phyloP scores from a whole-genome alignment of 2,113 vertebrate species.

The Megaceryle maxima region DNA sequence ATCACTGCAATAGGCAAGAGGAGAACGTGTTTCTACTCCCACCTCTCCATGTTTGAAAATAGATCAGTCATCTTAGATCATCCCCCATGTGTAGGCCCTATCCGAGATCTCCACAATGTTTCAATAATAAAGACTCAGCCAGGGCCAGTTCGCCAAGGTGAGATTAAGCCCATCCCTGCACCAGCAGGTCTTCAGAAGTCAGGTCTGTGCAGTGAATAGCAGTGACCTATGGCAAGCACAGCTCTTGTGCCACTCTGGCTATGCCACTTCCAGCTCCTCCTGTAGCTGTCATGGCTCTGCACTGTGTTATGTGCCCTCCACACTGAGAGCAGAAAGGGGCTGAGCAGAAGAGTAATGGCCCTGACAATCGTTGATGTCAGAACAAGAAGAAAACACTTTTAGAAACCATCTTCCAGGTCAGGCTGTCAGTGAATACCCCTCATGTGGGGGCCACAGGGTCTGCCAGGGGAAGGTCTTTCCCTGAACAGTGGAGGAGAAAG shows the following conservation, averaged over 20 bases:
- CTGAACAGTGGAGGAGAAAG: background rate
- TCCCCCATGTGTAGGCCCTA: background rate
- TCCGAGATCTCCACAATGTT: background rate
- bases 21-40: conserved; percentile 51
- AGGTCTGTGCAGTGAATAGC: background rate
- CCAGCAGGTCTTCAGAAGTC: background rate
- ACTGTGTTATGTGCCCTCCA: accelerated
- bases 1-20: conserved; percentile 22
- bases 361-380: background rate
- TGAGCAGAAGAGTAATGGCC: background rate
- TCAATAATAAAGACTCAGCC: background rate
- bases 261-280: background rate
- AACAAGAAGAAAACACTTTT: background rate
- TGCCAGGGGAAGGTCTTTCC: background rate
- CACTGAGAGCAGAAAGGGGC: background rate
- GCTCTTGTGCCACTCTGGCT: background rate
- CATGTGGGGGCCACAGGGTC: background rate
- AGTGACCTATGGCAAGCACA: background rate
- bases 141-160: background rate
- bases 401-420: background rate
- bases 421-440: background rate
- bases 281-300: background rate
- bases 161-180: background rate
- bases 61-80: conserved; percentile 42
- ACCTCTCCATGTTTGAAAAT: conserved; percentile 42